These are phyloP conservation scores for Spea bombifrons DNA, from an alignment of 2,113 vertebrate genomes.

Conservation along the genomic window DNA sequence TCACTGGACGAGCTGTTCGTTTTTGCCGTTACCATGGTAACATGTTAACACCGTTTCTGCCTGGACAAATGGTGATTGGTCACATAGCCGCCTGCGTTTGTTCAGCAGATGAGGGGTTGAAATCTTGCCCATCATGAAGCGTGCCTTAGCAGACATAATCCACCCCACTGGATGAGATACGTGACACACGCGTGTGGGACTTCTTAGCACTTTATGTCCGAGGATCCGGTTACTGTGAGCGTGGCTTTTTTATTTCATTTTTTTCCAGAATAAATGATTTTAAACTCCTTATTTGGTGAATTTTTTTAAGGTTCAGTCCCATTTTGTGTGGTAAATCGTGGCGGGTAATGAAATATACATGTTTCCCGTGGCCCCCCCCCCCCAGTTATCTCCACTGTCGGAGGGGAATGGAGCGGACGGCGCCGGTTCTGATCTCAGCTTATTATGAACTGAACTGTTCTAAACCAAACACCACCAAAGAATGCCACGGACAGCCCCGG, in stretches of 20 bases:
- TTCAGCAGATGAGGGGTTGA: constrained; percentile 31
- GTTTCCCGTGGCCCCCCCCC: too few relatives aligned
- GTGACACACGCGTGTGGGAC: constrained; percentile 32
- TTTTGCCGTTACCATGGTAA: neutral
- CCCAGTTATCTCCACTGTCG: too few relatives aligned
- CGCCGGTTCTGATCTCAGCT: too few relatives aligned
- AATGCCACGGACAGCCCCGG: too few relatives aligned
- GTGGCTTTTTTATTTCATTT: constrained; percentile 45
- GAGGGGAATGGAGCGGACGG: too few relatives aligned
- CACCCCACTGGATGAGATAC: constrained; percentile 30
- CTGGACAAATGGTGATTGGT: neutral
- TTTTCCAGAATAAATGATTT: constrained; percentile 43
- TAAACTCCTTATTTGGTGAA: neutral
- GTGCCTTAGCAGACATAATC: constrained; percentile 44
- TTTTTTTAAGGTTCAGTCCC: too few relatives aligned
- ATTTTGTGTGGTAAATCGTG: too few relatives aligned
- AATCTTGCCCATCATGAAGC: constrained; percentile 37
- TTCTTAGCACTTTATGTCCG: constrained; percentile 42
- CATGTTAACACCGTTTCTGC: constrained; percentile 3
- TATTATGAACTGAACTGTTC: too few relatives aligned
- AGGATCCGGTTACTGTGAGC: constrained; percentile 41
- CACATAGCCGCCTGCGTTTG: neutral
- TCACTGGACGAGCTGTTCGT: constrained; percentile 1
- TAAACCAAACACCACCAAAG: too few relatives aligned
- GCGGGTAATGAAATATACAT: too few relatives aligned